Conservation (phyloP, 2,797 vertebrate genomes). For the Echeneis naucrates region DNA sequence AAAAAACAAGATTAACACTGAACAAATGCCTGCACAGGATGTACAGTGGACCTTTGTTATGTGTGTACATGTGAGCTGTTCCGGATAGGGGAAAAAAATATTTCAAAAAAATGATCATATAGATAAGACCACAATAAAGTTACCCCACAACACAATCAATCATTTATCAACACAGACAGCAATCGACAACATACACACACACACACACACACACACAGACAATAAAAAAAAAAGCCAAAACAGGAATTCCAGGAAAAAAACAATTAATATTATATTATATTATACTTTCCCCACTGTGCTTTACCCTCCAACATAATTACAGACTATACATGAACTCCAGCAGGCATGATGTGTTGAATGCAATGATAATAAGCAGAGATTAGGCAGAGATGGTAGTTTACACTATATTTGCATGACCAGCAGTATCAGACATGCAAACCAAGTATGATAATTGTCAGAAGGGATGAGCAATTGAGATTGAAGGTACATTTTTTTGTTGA, state of each 20-base stretch:
- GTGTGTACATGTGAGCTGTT: too few relatives aligned
- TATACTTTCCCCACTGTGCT: not conserved
- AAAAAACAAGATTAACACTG: too few relatives aligned
- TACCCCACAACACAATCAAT: too few relatives aligned
- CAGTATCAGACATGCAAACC: not conserved
- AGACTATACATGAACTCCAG: not conserved
- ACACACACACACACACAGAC: too few relatives aligned
- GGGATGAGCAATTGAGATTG: too few relatives aligned
- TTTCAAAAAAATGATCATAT: not conserved
- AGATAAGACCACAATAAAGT: not conserved
- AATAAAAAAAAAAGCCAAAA: too few relatives aligned
- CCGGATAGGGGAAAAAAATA: too few relatives aligned
- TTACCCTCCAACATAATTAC: not conserved
- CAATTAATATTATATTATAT: too few relatives aligned
- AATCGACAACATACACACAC: too few relatives aligned
- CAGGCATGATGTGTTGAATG: not conserved
- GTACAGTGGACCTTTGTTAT: not conserved
- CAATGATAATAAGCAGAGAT: not conserved
- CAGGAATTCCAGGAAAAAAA: too few relatives aligned
- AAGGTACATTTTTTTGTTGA: not conserved
- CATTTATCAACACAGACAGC: too few relatives aligned
- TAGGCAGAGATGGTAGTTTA: not conserved
- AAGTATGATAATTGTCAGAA: too few relatives aligned
- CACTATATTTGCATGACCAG: not conserved
- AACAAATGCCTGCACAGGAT: not conserved